These are phyloP conservation scores for Hemithea aestivaria DNA, from an alignment of 2,888 invertebrate genomes.

Conservation along the genomic window DNA sequence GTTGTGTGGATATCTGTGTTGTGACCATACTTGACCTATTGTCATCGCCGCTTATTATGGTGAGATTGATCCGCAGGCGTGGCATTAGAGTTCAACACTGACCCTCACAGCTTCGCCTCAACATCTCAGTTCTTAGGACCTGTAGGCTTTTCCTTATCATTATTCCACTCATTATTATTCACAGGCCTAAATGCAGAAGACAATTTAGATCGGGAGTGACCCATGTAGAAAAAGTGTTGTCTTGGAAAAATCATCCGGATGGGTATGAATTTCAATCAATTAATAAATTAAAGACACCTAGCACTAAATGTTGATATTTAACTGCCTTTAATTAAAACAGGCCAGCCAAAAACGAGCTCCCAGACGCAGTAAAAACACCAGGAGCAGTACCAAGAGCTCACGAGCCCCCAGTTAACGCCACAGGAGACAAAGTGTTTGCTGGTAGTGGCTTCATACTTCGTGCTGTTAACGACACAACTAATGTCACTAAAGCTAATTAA, in stretches of 20 bases:
- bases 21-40: too few relatives aligned
- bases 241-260: slow-evolving; percentile 62
- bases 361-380: slow-evolving; percentile 8
- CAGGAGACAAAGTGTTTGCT: slow-evolving; percentile 47
- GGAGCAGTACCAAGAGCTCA: slow-evolving; percentile 31
- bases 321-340: slow-evolving; percentile 2
- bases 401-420: slow-evolving; percentile 25
- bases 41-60: too few relatives aligned
- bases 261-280: slow-evolving; percentile 46
- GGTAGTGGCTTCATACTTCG: slow-evolving; percentile 51
- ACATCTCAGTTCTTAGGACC: too few relatives aligned
- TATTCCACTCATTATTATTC: slow-evolving; percentile 15
- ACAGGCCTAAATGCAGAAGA: slow-evolving; percentile 59
- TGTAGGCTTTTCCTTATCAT: too few relatives aligned
- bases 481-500: slow-evolving; percentile 15
- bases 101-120: too few relatives aligned
- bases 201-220: slow-evolving; percentile 63
- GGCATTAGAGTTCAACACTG: too few relatives aligned
- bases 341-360: slow-evolving; percentile 13
- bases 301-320: too few relatives aligned
- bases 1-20: too few relatives aligned
- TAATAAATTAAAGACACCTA: too few relatives aligned
- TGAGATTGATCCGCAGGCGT: too few relatives aligned
- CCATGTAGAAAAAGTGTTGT: slow-evolving; percentile 50
- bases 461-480: slow-evolving; percentile 30